phyloP scores from a whole-genome alignment of 2,888 invertebrate species.

The Criorhina ranunculi region DNA sequence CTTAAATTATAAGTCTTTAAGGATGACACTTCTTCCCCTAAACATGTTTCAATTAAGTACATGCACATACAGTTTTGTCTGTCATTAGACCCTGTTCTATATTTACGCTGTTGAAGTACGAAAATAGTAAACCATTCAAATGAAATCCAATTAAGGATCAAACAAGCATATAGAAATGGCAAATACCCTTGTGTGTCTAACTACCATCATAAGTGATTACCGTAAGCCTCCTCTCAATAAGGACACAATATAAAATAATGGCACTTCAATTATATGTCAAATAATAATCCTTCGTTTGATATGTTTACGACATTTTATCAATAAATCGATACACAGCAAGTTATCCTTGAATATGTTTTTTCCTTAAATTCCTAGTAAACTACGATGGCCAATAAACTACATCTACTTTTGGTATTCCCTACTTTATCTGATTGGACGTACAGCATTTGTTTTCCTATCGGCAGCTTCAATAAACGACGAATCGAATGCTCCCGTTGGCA shows the following conservation, averaged over 20 bases:
- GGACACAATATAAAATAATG: not conserved
- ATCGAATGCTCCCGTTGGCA: slow-evolving; percentile 85
- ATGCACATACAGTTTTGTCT: no score
- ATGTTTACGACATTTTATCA: slow-evolving; percentile 4
- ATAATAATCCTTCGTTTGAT: not conserved
- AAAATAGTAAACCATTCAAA: no score
- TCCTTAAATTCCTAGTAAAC: slow-evolving; percentile 79
- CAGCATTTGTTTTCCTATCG: slow-evolving; percentile 85
- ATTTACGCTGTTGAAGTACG: no score
- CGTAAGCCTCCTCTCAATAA: not conserved
- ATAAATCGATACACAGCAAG: not conserved
- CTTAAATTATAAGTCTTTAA: no score
- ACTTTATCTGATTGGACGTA: slow-evolving; percentile 85
- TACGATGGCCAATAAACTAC: slow-evolving; percentile 84
- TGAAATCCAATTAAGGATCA: no score
- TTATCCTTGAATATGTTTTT: not conserved
- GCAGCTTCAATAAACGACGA: slow-evolving; percentile 86
- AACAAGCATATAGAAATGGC: not conserved
- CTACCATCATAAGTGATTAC: not conserved
- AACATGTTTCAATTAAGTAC: no score
- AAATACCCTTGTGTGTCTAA: not conserved
- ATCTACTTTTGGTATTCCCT: slow-evolving; percentile 86
- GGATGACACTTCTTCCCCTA: no score
- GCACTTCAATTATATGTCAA: slow-evolving; percentile 1
- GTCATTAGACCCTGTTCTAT: no score